Conservation (phyloP, 2,888 invertebrate species). For the Leucania comma region DNA sequence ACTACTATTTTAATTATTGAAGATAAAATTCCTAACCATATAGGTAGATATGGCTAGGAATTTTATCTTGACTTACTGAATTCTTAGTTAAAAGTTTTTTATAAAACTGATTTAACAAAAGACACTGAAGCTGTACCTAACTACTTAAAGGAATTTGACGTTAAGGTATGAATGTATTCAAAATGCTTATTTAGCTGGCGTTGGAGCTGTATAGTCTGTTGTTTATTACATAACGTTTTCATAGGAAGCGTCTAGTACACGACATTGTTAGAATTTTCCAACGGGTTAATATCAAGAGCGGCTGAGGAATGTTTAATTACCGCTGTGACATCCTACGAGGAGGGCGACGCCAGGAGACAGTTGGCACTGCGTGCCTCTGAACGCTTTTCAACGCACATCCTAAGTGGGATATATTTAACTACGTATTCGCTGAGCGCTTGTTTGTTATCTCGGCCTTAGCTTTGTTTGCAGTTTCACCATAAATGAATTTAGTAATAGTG, state of each 20-base stretch:
- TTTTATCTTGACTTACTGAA: not conserved
- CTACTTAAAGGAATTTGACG: conserved; percentile 55
- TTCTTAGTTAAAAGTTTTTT: not conserved
- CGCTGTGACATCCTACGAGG: conserved; percentile 79
- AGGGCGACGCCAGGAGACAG: conserved; percentile 61
- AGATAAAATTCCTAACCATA: not conserved
- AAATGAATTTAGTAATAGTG: conserved; percentile 12
- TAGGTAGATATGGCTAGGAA: too few species aligned
- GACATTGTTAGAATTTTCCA: conserved; percentile 87
- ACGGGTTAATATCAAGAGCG: conserved; percentile 84
- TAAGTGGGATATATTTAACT: conserved; percentile 11
- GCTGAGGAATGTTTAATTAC: conserved; percentile 86
- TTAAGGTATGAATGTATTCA: conserved; percentile 58
- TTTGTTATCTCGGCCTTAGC: not conserved
- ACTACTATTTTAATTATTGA: not conserved
- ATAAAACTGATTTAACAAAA: not conserved
- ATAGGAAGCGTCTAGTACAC: conserved; percentile 77
- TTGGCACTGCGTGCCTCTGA: conserved; percentile 66
- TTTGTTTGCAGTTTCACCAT: conserved; percentile 8
- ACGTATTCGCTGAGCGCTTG: conserved; percentile 15
- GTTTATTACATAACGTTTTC: conserved; percentile 70
- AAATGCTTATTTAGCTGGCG: conserved; percentile 49
- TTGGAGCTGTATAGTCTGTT: conserved; percentile 40
- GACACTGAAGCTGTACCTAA: not conserved
- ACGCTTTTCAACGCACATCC: conserved; percentile 62